Evolutionary conservation across 2,888 invertebrate genomes (phyloP).

Genomic region (Baronia brevicornis): DNA sequence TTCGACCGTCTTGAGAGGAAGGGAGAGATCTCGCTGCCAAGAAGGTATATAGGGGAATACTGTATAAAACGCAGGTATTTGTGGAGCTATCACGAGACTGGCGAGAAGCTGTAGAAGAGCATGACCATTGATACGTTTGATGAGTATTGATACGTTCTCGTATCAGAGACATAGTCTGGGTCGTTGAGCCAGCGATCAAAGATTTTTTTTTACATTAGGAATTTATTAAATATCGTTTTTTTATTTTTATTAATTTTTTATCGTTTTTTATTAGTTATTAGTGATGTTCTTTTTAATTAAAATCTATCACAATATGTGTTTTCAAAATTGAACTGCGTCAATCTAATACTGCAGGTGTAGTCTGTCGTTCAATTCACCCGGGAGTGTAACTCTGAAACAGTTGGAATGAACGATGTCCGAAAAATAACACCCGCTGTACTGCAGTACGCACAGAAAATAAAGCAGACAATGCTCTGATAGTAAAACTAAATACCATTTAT

Average conservation of each 20-base stretch:
- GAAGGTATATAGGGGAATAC: no score
- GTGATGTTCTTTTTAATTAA: conserved; percentile 13
- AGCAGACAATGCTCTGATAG: conserved; percentile 6
- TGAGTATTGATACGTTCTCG: no score
- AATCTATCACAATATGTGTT: conserved; percentile 27
- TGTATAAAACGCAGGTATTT: no score
- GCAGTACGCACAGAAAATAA: conserved; percentile 8
- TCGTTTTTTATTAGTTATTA: conserved; percentile 2
- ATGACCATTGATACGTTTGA: no score
- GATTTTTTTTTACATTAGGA: conserved; percentile 4
- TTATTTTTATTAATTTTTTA: conserved; percentile 5
- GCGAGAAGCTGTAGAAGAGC: no score
- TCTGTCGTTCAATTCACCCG: conserved; percentile 41
- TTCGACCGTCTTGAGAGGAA: no score
- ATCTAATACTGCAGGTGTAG: conserved; percentile 37
- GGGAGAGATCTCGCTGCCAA: no score
- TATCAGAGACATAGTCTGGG: no score
- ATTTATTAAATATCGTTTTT: conserved; percentile 7
- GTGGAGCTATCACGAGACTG: no score
- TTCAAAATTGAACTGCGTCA: conserved; percentile 40
- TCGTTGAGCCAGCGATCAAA: no score
- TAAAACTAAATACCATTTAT: no score
- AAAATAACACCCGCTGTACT: conserved; percentile 35
- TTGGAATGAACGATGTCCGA: conserved; percentile 41
- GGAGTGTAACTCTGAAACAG: conserved; percentile 31